Evolutionary conservation across 2,888 invertebrate genomes (phyloP).

Genomic region (Tiphia femorata): DNA sequence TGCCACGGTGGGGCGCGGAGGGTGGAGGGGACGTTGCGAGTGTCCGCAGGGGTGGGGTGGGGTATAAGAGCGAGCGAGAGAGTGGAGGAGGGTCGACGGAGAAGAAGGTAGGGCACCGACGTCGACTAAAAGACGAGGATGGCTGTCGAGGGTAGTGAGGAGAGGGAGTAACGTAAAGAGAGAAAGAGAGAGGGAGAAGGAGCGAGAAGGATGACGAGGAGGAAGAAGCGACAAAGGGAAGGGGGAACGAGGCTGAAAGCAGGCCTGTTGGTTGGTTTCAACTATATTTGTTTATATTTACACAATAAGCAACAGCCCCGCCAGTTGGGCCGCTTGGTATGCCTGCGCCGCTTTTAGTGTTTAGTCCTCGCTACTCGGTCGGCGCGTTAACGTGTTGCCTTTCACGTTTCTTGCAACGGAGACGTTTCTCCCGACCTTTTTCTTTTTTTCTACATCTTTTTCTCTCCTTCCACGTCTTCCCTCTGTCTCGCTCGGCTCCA

Average conservation of each 20-base stretch:
- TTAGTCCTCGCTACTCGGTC: conserved; percentile 64
- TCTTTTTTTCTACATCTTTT: not conserved
- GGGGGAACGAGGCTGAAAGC: conserved; percentile 59
- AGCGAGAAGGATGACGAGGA: conserved; percentile 27
- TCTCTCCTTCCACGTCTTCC: not conserved
- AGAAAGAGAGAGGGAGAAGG: too few species aligned
- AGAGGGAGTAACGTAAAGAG: too few species aligned
- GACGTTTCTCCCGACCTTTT: not conserved
- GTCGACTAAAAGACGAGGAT: conserved; percentile 27
- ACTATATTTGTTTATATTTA: conserved; percentile 70
- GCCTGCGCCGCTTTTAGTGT: conserved; percentile 63
- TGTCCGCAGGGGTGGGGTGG: not conserved
- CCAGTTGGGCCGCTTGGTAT: conserved; percentile 52
- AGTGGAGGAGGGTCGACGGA: conserved; percentile 21
- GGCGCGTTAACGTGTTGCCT: conserved; percentile 48
- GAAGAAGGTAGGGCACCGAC: conserved; percentile 25
- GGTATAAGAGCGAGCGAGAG: conserved; percentile 6
- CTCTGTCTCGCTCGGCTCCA: not conserved
- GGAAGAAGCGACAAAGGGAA: conserved; percentile 15
- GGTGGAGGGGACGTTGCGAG: conserved; percentile 29
- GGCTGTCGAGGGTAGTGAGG: conserved; percentile 9
- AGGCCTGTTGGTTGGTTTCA: conserved; percentile 69
- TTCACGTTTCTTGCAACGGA: conserved; percentile 31
- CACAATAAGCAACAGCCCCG: conserved; percentile 69
- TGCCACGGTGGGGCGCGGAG: conserved; percentile 36